These are phyloP conservation scores for Bemisia tabaci DNA, from an alignment of 1,140 invertebrate species.

Conservation along the genomic window DNA sequence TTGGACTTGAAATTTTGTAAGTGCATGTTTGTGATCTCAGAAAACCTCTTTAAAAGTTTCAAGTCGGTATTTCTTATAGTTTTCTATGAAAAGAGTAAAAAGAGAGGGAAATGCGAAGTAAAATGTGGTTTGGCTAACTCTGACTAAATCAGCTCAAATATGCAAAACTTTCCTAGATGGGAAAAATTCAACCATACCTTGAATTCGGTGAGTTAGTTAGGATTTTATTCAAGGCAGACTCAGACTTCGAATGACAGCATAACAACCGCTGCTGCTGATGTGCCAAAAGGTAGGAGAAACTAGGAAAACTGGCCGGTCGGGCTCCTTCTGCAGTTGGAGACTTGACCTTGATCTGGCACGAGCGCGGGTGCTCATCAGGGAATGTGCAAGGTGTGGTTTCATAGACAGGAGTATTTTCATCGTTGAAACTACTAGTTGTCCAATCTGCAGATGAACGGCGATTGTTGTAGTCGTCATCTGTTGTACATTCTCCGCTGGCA, in stretches of 20 bases:
- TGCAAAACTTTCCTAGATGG: no score
- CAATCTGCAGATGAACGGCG: conserved; percentile 7
- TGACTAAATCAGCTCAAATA: no score
- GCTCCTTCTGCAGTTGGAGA: not conserved
- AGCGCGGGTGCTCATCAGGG: not conserved
- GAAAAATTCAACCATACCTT: no score
- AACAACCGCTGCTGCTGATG: not conserved
- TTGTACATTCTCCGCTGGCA: conserved; percentile 79
- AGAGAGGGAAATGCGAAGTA: no score
- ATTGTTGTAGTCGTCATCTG: conserved; percentile 45
- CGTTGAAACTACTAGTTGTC: conserved; percentile 17
- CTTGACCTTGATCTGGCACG: not conserved
- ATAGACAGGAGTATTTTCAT: not conserved
- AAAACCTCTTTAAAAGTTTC: no score
- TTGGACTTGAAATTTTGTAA: no score
- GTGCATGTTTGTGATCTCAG: no score
- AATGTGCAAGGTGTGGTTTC: not conserved
- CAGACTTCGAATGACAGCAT: not conserved
- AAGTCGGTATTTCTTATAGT: no score
- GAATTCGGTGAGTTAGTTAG: not conserved
- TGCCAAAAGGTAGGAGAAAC: not conserved
- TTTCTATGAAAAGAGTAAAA: no score
- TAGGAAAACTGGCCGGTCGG: not conserved
- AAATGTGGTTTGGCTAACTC: no score
- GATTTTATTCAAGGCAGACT: not conserved